Evolutionary conservation across 1,140 invertebrate species (phyloP).

Genomic region (Drosophila suzukii): DNA sequence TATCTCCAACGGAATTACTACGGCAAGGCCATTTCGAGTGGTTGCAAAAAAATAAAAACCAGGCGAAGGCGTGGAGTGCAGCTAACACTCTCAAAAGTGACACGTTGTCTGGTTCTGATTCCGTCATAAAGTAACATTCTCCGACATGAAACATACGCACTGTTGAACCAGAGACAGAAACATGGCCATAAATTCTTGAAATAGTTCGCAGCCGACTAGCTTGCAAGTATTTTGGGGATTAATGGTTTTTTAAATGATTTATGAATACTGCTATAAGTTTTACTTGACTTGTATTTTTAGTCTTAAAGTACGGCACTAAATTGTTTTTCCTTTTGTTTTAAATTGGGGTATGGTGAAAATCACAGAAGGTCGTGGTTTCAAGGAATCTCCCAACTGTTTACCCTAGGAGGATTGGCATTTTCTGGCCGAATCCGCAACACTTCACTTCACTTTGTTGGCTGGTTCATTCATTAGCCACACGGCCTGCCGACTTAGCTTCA

Average conservation of each 20-base stretch:
- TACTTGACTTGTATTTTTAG: background rate
- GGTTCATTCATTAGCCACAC: constrained; percentile 62
- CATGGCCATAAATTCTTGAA: background rate
- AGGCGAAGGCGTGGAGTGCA: constrained; percentile 24
- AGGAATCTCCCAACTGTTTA: constrained; percentile 1
- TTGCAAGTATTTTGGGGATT: background rate
- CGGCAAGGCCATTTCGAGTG: constrained; percentile 61
- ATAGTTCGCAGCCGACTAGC: background rate
- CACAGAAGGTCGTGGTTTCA: background rate
- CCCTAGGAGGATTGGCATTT: constrained; percentile 1
- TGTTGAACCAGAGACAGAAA: constrained; percentile 9
- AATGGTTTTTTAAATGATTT: background rate
- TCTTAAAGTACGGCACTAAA: too few species aligned
- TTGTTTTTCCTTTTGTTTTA: background rate
- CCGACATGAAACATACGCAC: constrained; percentile 62
- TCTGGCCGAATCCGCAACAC: constrained; percentile 18
- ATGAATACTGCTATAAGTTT: background rate
- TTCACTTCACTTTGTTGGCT: constrained; percentile 47
- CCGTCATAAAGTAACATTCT: constrained; percentile 2
- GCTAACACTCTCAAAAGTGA: constrained; percentile 12
- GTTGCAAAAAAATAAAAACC: constrained; percentile 7
- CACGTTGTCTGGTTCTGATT: constrained; percentile 12
- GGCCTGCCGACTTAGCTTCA: constrained; percentile 54
- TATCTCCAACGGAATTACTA: constrained; percentile 49
- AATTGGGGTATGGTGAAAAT: background rate